Percentiles rank a stretch among this genome's conserved stretches.
Conservation (phyloP, 2,888 invertebrate species). For the Metallyticus violacea region DNA sequence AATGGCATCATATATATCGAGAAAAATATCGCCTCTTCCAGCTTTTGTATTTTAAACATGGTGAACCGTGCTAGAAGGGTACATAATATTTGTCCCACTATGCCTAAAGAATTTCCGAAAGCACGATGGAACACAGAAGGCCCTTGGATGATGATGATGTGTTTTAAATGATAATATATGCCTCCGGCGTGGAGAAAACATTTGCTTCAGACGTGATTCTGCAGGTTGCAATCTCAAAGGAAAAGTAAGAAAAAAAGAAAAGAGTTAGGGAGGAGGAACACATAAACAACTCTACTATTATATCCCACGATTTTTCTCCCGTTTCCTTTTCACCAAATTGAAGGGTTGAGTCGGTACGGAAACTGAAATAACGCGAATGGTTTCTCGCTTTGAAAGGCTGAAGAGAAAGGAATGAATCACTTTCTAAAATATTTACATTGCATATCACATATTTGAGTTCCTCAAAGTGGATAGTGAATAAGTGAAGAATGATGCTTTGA, state of each 20-base stretch:
- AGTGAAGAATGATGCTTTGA: neutral
- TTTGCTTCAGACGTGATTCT: neutral
- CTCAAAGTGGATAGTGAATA: neutral
- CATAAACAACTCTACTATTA: neutral
- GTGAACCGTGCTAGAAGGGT: neutral
- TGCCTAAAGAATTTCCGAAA: neutral
- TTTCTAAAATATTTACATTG: neutral
- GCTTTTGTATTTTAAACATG: neutral
- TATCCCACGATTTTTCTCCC: neutral
- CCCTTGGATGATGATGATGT: neutral
- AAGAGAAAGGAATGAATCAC: neutral
- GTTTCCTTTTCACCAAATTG: neutral
- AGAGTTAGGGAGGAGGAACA: neutral
- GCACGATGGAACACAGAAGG: neutral
- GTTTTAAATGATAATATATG: constrained; percentile 9
- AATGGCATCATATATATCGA: neutral
- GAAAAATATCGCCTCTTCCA: neutral
- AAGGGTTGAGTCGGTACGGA: neutral
- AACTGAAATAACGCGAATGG: neutral
- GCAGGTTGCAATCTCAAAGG: neutral
- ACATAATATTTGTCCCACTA: neutral
- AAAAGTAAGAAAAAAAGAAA: neutral
- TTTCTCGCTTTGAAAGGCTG: neutral
- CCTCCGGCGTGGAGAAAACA: neutral
- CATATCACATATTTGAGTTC: neutral